Conservation (phyloP, 2,797 vertebrate species). For the Melanotaenia boesemani region DNA sequence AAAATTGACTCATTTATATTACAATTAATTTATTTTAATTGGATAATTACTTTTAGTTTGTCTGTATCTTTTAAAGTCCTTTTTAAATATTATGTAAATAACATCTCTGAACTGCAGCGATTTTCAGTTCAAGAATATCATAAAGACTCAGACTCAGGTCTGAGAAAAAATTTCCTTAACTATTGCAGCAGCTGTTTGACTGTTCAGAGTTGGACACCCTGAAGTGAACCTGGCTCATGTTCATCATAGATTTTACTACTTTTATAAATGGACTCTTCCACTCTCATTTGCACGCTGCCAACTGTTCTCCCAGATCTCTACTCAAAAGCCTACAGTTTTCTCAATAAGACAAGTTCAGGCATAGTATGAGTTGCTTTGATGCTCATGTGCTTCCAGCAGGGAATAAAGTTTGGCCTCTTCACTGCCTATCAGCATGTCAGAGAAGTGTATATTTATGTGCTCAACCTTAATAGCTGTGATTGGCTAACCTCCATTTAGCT, state of each 20-base stretch:
- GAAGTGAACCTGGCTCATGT: conserved; percentile 47
- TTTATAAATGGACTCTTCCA: conserved; percentile 60
- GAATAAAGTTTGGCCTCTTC: conserved; percentile 42
- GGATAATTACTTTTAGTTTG: no score
- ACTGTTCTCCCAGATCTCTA: conserved; percentile 46
- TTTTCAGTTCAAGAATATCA: conserved; percentile 4
- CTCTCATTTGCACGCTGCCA: conserved; percentile 35
- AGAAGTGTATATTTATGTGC: conserved; percentile 68
- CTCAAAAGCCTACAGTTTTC: conserved; percentile 57
- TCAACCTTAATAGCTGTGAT: conserved; percentile 73
- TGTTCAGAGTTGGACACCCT: conserved; percentile 23
- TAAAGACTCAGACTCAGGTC: conserved; percentile 1
- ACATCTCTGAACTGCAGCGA: conserved; percentile 7
- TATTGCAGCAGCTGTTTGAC: conserved; percentile 18
- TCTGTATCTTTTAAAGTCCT: no score
- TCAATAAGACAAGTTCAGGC: conserved; percentile 55
- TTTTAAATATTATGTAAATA: not conserved
- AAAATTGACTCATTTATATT: no score
- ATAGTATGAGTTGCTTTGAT: conserved; percentile 62
- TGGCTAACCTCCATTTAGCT: conserved; percentile 66
- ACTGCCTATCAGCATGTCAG: conserved; percentile 58
- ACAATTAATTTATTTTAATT: no score
- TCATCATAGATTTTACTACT: conserved; percentile 38
- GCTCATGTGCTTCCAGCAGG: conserved; percentile 41
- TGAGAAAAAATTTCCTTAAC: conserved; percentile 17